Percentiles rank a stretch among this genome's conserved stretches.
These are phyloP conservation scores for Cecropterus lyciades DNA, from an alignment of 1,140 invertebrate species.

Conservation along the genomic window DNA sequence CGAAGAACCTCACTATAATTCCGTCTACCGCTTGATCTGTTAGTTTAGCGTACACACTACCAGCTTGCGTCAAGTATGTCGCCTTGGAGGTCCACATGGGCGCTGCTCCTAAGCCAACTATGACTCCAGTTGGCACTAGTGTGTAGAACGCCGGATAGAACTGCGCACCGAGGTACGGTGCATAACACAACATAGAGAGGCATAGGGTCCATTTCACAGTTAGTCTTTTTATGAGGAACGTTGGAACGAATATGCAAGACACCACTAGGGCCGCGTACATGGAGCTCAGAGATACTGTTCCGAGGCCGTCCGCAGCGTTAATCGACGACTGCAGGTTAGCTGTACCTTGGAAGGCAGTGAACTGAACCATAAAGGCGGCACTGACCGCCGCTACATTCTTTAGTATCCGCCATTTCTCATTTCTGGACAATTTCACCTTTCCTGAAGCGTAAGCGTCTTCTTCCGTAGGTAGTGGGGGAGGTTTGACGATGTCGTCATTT, in stretches of 20 bases:
- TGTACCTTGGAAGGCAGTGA: conserved; percentile 95
- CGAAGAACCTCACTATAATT: conserved; percentile 97
- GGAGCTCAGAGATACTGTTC: conserved; percentile 92
- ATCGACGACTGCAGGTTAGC: conserved; percentile 95
- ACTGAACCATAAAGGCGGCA: conserved; percentile 95
- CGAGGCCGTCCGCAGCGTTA: conserved; percentile 92
- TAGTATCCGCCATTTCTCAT: conserved; percentile 94
- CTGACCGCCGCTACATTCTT: conserved; percentile 95
- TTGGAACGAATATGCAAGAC: conserved; percentile 97
- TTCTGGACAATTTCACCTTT: conserved; percentile 90
- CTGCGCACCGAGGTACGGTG: conserved; percentile 96
- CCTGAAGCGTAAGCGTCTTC: conserved; percentile 87
- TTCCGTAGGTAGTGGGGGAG: conserved; percentile 86
- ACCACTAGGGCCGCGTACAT: conserved; percentile 95
- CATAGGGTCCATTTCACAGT: conserved; percentile 98
- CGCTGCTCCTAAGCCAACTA: conserved; percentile 95
- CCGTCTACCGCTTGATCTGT: conserved; percentile 94
- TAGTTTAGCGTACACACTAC: conserved; percentile 94
- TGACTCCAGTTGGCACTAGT: conserved; percentile 95
- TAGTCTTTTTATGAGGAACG: conserved; percentile 93
- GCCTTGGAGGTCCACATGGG: conserved; percentile 99
- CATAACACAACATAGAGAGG: conserved; percentile 95
- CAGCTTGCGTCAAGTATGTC: conserved; percentile 96
- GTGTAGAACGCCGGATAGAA: conserved; percentile 96
- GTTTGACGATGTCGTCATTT: conserved; percentile 85